Base-by-base conservation (phyloP, 2,113 vertebrate species). In the Entelurus aequoreus region DNA sequence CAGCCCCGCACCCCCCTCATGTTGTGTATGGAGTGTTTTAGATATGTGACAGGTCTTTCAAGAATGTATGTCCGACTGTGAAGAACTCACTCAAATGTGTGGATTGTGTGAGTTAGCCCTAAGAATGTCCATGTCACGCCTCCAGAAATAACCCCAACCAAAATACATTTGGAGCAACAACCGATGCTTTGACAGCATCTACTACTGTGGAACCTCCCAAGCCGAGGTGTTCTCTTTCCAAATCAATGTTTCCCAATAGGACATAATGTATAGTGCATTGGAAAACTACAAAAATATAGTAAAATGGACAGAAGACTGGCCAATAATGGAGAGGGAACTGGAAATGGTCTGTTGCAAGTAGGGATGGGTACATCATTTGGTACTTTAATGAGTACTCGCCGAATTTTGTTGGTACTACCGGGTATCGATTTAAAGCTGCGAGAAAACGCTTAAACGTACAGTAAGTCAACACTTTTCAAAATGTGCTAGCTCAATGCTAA, bases 11-110 rank as follows among this genome's bases (percentile, higher is more conserved):
- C 52, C 19, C 19, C 60, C 57, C n/a, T 47, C 68, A 62, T 79
- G 76, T 71, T 60, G 64, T 69, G 65, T 53, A 60, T 75, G 66
- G 63, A 62, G 54, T 72, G 77, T 80, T 68, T 70, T 66, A 72
- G 80, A 75, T 69, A 72, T 62, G 62, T 69, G 74, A 72, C 71
- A 71, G 49, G 55, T 60, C 37, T 62, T 70, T 53, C 48, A 4
- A 72, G 79, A 86, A 78, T 76, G 77, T 77, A 76, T 69, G 71
- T 81, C 69, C 75, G 79, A 80, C 68, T 76, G 71, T 74, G 63
- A 85, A 83, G 71, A 72, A 66, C 72, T 58, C 71, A 60, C 67
- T 63, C 81, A 57, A 37, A 54, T 54, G 19, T n/a, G 35, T 54
- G 37, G 53, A 54, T 38, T 5, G 35, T 54, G 53, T 54, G 36